Percentiles rank a stretch among this genome's conserved stretches.
These are phyloP conservation scores for Parasteatoda tepidariorum DNA, from an alignment of 1,140 invertebrate genomes.

Conservation along the genomic window DNA sequence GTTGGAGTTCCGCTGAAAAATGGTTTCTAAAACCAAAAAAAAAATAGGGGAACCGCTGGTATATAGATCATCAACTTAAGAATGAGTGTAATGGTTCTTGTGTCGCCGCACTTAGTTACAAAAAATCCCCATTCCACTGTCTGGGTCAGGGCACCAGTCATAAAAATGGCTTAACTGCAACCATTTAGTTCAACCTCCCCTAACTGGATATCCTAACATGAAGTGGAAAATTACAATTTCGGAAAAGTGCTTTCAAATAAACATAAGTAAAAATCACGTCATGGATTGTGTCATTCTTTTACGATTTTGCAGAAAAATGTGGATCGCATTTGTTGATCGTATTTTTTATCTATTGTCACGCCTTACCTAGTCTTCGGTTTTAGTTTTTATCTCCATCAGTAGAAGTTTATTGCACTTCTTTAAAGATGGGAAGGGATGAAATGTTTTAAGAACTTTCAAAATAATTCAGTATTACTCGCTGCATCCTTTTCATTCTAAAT, in stretches of 20 bases:
- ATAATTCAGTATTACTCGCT: too few species aligned
- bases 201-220: slow-evolving; percentile 22
- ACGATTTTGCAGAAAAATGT: slow-evolving; percentile 10
- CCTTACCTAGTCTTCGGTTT: too few species aligned
- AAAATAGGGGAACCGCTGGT: too few species aligned
- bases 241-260: slow-evolving; percentile 15
- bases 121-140: slow-evolving; percentile 18
- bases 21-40: too few species aligned
- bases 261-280: not conserved
- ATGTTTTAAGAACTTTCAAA: too few species aligned
- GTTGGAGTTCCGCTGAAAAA: too few species aligned
- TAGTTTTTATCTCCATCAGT: too few species aligned
- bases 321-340: not conserved
- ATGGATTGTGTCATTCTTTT: slow-evolving; percentile 18
- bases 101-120: slow-evolving; percentile 25
- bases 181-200: slow-evolving; percentile 11
- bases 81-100: slow-evolving; percentile 36
- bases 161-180: slow-evolving; percentile 43
- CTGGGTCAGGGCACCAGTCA: slow-evolving; percentile 45
- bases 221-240: not conserved
- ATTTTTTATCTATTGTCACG: not conserved
- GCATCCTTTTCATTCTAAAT: too few species aligned
- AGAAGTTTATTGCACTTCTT: too few species aligned
- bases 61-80: slow-evolving; percentile 15
- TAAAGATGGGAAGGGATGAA: too few species aligned